Conservation (phyloP, 2,888 invertebrate genomes). For the Plebejus argus region DNA sequence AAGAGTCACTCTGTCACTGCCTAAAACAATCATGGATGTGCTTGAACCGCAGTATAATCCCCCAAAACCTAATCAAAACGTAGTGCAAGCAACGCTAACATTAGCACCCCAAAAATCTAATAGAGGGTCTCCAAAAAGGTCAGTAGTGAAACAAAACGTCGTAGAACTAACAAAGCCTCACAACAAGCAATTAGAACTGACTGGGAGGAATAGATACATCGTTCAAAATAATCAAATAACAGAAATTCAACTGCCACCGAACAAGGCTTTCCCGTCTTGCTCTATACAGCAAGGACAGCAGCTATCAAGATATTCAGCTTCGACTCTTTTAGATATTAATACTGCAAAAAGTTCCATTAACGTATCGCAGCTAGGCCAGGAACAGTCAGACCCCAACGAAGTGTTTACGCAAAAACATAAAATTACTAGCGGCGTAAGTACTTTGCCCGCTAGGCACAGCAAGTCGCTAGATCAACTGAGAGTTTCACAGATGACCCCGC, state of each 20-base stretch:
- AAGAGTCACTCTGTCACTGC: slow-evolving; percentile 75
- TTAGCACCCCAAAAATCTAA: slow-evolving; percentile 81
- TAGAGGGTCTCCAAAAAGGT: slow-evolving; percentile 70
- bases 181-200: slow-evolving; percentile 73
- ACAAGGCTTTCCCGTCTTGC: slow-evolving; percentile 68
- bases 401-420: slow-evolving; percentile 65
- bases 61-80: slow-evolving; percentile 70
- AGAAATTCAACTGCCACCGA: slow-evolving; percentile 74
- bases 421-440: slow-evolving; percentile 74
- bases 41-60: slow-evolving; percentile 80
- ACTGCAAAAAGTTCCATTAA: slow-evolving; percentile 57
- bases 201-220: slow-evolving; percentile 75
- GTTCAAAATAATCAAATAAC: slow-evolving; percentile 79
- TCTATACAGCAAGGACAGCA: slow-evolving; percentile 72
- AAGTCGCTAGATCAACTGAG: slow-evolving; percentile 91
- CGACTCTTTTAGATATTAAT: slow-evolving; percentile 77
- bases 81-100: slow-evolving; percentile 84
- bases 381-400: slow-evolving; percentile 60
- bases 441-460: slow-evolving; percentile 87
- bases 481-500: slow-evolving; percentile 71
- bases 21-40: slow-evolving; percentile 76
- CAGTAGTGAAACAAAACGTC: slow-evolving; percentile 72
- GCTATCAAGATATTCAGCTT: slow-evolving; percentile 82
- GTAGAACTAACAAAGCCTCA: slow-evolving; percentile 66
- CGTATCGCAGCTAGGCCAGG: slow-evolving; percentile 56